A percentile compares a stretch with the other conserved stretches of the same genome.
Evolutionary conservation across 37 sponge, comb jelly and placozoan species (phyloP).

Genomic region (Eunapius fragilis): DNA sequence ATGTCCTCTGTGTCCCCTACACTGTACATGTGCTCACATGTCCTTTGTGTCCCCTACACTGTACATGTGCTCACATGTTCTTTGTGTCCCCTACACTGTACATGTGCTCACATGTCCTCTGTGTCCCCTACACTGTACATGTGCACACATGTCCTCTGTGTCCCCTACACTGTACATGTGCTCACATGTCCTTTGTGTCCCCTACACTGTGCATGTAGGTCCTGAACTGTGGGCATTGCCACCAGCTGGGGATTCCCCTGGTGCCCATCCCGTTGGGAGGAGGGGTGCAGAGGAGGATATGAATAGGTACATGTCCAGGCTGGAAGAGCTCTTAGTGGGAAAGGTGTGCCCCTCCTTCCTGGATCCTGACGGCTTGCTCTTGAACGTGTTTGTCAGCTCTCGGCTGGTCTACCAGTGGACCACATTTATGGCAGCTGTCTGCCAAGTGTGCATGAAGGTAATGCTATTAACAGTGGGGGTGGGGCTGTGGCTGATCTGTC

Average conservation of each 20-base stretch:
- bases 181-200: background rate
- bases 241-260: background rate
- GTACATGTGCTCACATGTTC: background rate
- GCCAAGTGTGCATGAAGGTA: background rate
- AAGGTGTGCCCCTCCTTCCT: background rate
- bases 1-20: background rate
- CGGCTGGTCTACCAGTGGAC: background rate
- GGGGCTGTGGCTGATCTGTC: background rate
- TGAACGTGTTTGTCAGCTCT: background rate
- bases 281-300: background rate
- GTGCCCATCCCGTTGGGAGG: background rate
- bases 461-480: background rate
- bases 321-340: background rate
- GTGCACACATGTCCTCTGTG: background rate
- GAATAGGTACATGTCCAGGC: background rate
- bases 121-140: too few relatives aligned
- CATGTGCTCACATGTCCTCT: background rate
- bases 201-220: background rate
- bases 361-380: background rate
- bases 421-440: background rate
- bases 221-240: background rate
- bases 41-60: too few relatives aligned
- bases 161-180: background rate
- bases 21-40: background rate
- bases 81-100: background rate